phyloP scores from a whole-genome alignment of 2,888 invertebrate species.

The Dryadula phaetusa region DNA sequence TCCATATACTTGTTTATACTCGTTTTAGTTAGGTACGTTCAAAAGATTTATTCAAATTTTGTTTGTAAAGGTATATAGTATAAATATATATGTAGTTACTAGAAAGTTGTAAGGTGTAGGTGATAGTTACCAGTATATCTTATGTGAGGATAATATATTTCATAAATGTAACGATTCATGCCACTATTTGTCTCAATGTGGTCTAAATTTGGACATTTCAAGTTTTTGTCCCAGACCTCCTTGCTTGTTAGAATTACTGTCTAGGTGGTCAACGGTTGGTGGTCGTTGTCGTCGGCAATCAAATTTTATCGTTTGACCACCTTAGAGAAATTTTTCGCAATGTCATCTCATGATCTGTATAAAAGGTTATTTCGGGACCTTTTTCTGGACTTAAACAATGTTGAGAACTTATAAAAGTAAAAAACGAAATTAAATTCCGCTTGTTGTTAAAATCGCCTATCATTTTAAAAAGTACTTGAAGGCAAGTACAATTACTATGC shows the following conservation, averaged over 20 bases:
- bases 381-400: constrained; percentile 10
- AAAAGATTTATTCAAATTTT: too few relatives aligned
- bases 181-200: constrained; percentile 43
- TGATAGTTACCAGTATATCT: too few relatives aligned
- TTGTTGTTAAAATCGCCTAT: neutral
- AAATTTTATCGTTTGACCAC: constrained; percentile 38
- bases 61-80: too few relatives aligned
- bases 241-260: constrained; percentile 40
- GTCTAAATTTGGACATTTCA: constrained; percentile 48
- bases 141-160: neutral
- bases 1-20: too few relatives aligned
- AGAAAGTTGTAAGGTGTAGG: neutral
- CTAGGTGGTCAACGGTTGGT: constrained; percentile 53
- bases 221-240: constrained; percentile 56
- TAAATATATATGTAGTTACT: neutral
- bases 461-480: neutral
- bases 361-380: constrained; percentile 13
- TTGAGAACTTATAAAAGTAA: constrained; percentile 17
- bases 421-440: constrained; percentile 5
- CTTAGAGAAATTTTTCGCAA: constrained; percentile 27
- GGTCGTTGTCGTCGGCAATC: constrained; percentile 41
- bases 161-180: neutral
- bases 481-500: neutral
- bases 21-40: too few relatives aligned
- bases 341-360: constrained; percentile 23